phyloP scores from a whole-genome alignment of 2,113 vertebrate species.

The Colossoma macropomum region DNA sequence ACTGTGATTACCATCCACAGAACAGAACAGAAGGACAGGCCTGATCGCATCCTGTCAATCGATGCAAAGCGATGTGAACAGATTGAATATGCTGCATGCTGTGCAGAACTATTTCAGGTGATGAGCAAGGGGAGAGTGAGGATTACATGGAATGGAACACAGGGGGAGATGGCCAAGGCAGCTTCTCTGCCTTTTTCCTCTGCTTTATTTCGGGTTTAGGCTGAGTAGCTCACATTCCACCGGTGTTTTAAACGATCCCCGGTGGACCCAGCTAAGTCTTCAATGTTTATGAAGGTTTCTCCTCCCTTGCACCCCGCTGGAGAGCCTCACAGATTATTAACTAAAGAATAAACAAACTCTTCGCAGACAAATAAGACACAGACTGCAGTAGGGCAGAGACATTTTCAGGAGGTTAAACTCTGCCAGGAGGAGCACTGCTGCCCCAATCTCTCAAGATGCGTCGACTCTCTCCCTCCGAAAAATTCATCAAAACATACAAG shows the following conservation, averaged over 20 bases:
- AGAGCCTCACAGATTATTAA: slow-evolving; percentile 43
- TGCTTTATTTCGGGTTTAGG: neutral
- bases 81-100: slow-evolving; percentile 3
- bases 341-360: slow-evolving; percentile 28
- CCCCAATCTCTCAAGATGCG: neutral
- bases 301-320: neutral
- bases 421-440: neutral
- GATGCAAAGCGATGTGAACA: slow-evolving; percentile 32
- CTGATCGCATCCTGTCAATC: slow-evolving; percentile 36
- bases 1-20: slow-evolving; percentile 39
- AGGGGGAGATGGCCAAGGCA: neutral
- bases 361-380: neutral
- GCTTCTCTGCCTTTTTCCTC: neutral
- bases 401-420: neutral
- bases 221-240: neutral
- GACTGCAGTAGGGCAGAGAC: slow-evolving; percentile 11
- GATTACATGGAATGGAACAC: neutral
- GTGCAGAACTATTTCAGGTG: slow-evolving; percentile 5
- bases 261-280: neutral
- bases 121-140: slow-evolving; percentile 24
- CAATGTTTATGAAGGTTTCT: neutral
- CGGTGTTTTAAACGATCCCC: neutral
- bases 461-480: neutral
- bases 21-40: slow-evolving; percentile 23
- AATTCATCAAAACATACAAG: neutral